Base-by-base conservation (phyloP, 1,140 invertebrate species). In the Oryzaephilus surinamensis region DNA sequence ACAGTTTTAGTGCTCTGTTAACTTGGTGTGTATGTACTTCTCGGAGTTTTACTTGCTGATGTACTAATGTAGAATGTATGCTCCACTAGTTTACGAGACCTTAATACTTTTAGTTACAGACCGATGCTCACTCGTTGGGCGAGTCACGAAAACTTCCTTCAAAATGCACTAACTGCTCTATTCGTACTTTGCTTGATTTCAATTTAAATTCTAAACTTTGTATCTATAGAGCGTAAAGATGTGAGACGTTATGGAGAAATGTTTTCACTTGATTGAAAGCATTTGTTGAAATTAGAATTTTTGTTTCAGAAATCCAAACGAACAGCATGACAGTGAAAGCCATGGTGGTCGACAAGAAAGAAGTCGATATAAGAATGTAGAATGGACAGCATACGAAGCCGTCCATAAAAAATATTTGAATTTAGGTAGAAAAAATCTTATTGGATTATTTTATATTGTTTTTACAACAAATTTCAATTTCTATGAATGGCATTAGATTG, bases 331-430 rank as follows among this genome's bases (percentile, higher is more conserved):
- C 42, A n/a, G n/a, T n/a, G n/a, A n/a, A n/a, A n/a, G n/a, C n/a
- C n/a, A n/a, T n/a, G 71, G 71, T 30, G 76, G 73, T 6, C 68
- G 83, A 45, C 78, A 82, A 42, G 84, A 87, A 50, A 67, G 81
- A 39, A 79, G 74, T 40, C 72, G 82, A 50, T 72, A 84, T 58
- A 89, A 82, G 62, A 86, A 83, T 52, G 78, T 89, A 41, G 84
- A 89, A 53, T 95, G 91, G 90, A 86, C 84, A 2, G 78, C 84
- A 2, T 95, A 93, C 60, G 88, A 93, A 58, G 78, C 77, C 11
- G 77, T 86, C n/a, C 87, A 90, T 51, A 92, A 93, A 59, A 88
- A 90, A 60, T 95, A 92, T 65, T 67, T 95, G 18, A 86, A 81
- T 67, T 80, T 95, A 54, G 83, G 85, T 87, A 56, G 71, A 70